A percentile compares a stretch with the other conserved stretches of the same genome.
Evolutionary conservation across 2,888 invertebrate genomes (phyloP).

Genomic region (Hydroisotoma schaefferi): DNA sequence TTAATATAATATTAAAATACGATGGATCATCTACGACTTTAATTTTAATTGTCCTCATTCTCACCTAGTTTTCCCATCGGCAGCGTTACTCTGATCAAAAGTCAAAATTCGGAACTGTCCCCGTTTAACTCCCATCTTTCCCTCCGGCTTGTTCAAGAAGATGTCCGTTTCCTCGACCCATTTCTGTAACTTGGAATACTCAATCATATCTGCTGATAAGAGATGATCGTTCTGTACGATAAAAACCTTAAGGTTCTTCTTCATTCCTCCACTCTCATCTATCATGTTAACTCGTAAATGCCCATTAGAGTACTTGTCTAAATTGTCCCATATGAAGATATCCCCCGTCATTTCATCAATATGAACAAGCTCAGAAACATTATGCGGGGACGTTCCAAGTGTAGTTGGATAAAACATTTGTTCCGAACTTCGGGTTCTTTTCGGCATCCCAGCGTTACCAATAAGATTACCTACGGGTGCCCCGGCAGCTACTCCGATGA

Average conservation of each 20-base stretch:
- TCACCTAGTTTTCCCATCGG: slow-evolving; percentile 47
- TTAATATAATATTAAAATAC: slow-evolving; percentile 1
- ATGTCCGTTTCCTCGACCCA: slow-evolving; percentile 45
- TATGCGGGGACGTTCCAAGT: slow-evolving; percentile 35
- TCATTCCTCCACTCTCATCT: slow-evolving; percentile 37
- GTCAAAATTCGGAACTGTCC: slow-evolving; percentile 43
- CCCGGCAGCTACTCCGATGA: slow-evolving; percentile 43
- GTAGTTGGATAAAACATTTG: slow-evolving; percentile 46
- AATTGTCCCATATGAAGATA: slow-evolving; percentile 47
- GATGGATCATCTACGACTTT: background rate
- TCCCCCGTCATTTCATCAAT: slow-evolving; percentile 46
- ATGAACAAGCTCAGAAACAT: slow-evolving; percentile 38
- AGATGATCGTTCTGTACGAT: slow-evolving; percentile 44
- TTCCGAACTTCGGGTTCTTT: slow-evolving; percentile 33
- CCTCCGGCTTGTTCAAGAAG: slow-evolving; percentile 36
- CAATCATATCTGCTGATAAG: slow-evolving; percentile 42
- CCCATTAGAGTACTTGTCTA: slow-evolving; percentile 45
- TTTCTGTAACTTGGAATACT: slow-evolving; percentile 37
- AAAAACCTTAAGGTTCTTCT: slow-evolving; percentile 46
- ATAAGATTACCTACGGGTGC: slow-evolving; percentile 43
- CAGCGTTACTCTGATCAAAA: slow-evolving; percentile 45
- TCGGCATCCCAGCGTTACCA: slow-evolving; percentile 46
- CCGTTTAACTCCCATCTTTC: slow-evolving; percentile 34
- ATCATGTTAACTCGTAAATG: slow-evolving; percentile 44
- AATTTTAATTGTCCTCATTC: background rate